Evolutionary conservation across 2,113 vertebrate genomes (phyloP).

Genomic region (Corvus cornix): DNA sequence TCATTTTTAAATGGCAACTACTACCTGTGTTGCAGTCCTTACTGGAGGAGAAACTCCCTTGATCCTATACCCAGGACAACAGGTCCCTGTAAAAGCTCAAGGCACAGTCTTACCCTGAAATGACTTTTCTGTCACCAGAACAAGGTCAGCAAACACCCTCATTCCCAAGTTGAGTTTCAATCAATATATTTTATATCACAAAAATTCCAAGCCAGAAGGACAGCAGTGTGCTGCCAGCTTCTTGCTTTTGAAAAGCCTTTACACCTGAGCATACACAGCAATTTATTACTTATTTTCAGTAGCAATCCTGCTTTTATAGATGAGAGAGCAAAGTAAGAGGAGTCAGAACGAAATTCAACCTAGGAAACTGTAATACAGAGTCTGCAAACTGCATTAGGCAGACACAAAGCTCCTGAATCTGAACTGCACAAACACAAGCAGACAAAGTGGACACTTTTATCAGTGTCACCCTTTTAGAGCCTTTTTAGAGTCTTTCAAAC

Average conservation of each 20-base stretch:
- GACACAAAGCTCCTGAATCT: background rate
- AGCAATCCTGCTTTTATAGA: background rate
- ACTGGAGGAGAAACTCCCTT: background rate
- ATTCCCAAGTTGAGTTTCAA: background rate
- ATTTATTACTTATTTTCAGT: background rate
- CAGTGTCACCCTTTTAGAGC: background rate
- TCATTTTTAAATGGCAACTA: background rate
- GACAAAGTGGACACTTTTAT: background rate
- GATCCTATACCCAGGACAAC: background rate
- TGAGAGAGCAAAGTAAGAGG: background rate
- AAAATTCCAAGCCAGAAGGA: background rate
- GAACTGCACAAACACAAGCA: background rate
- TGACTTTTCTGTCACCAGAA: background rate
- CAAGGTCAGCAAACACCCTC: slow-evolving; percentile 1
- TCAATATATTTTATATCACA: background rate
- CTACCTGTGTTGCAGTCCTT: background rate
- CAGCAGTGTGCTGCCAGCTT: background rate
- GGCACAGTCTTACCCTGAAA: background rate
- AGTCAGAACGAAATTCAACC: background rate
- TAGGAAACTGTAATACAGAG: background rate
- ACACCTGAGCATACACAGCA: background rate
- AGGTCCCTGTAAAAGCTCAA: background rate
- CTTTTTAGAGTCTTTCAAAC: background rate
- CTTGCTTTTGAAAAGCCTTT: background rate
- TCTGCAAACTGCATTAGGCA: background rate